Conservation (phyloP, 2,888 invertebrate species). For the Pyrrhosoma nymphula region DNA sequence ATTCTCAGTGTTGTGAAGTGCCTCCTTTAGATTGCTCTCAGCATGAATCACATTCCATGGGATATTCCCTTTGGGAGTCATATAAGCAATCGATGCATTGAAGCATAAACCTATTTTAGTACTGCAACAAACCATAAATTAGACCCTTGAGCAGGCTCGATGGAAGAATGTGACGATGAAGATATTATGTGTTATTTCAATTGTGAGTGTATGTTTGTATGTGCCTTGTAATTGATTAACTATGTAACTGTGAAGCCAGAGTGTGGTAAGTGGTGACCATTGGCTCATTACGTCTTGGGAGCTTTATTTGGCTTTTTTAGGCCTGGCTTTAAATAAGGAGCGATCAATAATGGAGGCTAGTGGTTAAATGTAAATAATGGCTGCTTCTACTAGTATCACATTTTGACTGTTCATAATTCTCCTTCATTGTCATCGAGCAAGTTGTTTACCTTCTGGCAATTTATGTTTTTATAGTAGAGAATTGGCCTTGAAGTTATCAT, state of each 20-base stretch:
- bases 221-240: conserved; percentile 5
- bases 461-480: conserved; percentile 64
- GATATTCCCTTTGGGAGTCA: not conserved
- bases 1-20: conserved; percentile 65
- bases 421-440: conserved; percentile 49
- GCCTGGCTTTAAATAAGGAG: conserved; percentile 39
- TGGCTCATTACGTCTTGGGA: conserved; percentile 46
- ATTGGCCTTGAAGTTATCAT: conserved; percentile 51
- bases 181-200: conserved; percentile 10
- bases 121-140: not conserved
- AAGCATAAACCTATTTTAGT: conserved; percentile 55
- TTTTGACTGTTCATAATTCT: conserved; percentile 64
- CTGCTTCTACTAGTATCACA: conserved; percentile 61
- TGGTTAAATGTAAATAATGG: conserved; percentile 39
- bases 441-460: conserved; percentile 62
- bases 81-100: conserved; percentile 33
- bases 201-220: conserved; percentile 31
- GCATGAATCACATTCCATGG: conserved; percentile 28
- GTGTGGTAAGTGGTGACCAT: conserved; percentile 55
- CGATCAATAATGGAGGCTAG: conserved; percentile 50
- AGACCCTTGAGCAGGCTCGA: not conserved
- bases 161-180: conserved; percentile 35
- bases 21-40: conserved; percentile 48
- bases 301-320: conserved; percentile 53
- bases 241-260: conserved; percentile 18